Evolutionary conservation across 2,113 vertebrate species (phyloP).

Genomic region (Erinaceus europaeus): DNA sequence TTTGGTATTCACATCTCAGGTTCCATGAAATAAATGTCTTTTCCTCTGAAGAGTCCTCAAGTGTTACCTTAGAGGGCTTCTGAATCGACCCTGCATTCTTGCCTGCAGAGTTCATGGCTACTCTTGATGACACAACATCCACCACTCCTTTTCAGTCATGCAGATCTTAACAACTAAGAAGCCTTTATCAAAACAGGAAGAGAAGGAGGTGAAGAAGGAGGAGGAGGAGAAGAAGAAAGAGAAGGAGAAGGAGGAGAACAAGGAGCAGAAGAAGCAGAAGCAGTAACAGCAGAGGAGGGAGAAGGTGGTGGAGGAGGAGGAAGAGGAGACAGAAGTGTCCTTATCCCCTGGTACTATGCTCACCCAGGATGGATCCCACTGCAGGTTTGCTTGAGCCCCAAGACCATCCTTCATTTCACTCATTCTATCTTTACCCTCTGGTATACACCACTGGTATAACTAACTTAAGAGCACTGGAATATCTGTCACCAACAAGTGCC

Average conservation of each 20-base stretch:
- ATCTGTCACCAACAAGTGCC: too few species aligned
- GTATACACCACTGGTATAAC: accelerated
- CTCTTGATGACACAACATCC: neutral
- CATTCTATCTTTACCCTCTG: neutral
- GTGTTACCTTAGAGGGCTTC: neutral
- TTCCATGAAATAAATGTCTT: neutral
- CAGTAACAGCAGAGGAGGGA: too few species aligned
- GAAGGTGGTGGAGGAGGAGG: too few species aligned
- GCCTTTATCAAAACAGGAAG: neutral
- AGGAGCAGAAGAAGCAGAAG: too few species aligned
- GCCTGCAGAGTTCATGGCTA: neutral
- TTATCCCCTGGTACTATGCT: neutral
- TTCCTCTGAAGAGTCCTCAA: neutral
- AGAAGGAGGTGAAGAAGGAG: too few species aligned
- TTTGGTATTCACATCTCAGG: neutral
- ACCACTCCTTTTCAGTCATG: neutral
- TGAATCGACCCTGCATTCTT: neutral
- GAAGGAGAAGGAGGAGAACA: too few species aligned
- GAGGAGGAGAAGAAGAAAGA: too few species aligned
- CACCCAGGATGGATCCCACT: neutral
- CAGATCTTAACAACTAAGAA: neutral
- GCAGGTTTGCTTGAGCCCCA: neutral
- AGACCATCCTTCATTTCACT: neutral
- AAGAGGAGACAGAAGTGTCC: neutral
- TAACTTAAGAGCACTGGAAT: neutral